Conservation (phyloP, 2,113 vertebrate genomes). For the Dunckerocampus dactyliophorus region DNA sequence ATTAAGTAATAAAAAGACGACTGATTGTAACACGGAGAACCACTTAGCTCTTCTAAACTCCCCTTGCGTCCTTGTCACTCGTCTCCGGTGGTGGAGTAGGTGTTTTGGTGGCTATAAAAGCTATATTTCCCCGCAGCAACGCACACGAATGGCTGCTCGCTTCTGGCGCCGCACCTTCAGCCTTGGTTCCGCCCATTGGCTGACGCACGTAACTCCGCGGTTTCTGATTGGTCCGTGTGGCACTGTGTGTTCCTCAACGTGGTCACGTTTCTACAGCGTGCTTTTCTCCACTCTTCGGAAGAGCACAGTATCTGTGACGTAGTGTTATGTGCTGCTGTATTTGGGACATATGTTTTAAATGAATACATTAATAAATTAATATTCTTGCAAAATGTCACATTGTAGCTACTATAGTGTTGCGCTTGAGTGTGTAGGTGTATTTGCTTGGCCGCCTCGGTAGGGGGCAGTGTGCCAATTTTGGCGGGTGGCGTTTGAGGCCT, state of each 20-base stretch:
- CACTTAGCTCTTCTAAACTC: slow-evolving; percentile 17
- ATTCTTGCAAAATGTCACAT: no score
- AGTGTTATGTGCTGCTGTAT: no score
- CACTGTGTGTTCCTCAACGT: slow-evolving; percentile 19
- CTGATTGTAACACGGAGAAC: background rate
- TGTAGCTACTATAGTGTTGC: no score
- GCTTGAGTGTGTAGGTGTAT: no score
- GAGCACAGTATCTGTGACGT: background rate
- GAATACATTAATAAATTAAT: no score
- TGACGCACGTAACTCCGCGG: slow-evolving; percentile 6
- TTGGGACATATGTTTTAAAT: no score
- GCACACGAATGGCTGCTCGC: slow-evolving; percentile 13
- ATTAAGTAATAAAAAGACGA: background rate
- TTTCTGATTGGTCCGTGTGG: slow-evolving; percentile 38
- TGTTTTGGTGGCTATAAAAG: background rate
- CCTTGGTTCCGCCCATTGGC: slow-evolving; percentile 32
- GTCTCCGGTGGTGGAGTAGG: background rate
- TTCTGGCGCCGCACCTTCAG: slow-evolving; percentile 31
- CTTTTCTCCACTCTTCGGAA: background rate
- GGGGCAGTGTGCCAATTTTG: no score
- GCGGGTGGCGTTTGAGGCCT: no score
- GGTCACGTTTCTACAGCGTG: slow-evolving; percentile 76
- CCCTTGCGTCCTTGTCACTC: background rate
- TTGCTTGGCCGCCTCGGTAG: no score
- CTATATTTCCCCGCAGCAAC: background rate